Evolutionary conservation across 1,140 invertebrate species (phyloP), one percentile per base, ranked within the genome.

Genomic region (Papilio aristodemus): DNA sequence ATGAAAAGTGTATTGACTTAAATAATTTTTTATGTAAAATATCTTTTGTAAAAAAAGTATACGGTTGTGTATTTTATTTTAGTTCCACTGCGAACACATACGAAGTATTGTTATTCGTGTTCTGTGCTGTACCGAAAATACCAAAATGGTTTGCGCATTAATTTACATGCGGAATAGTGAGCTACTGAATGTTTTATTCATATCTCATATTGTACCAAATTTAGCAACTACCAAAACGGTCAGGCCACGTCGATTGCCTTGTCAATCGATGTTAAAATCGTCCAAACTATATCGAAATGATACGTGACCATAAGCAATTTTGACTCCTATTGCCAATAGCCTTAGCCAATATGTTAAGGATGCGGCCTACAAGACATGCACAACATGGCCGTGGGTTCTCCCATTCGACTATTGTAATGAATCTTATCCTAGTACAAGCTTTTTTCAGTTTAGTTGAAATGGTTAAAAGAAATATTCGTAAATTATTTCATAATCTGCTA

Each of bases 131-230:
- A 19, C n/a, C 32, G 36, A 62, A 62, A 62, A 62, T 62, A 62
- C 59, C 32, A 38, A 62, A 62, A 62, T 36, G 36, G 59, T 38
- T 36, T 36, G 59, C 32, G 32, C 57, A 62, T 62, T 62, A 62
- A 62, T 62, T 62, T 62, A 38, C 59, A 62, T 62, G 17, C 59
- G 32, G 32, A 37, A 62, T 39, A 62, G 27, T 60, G 58, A 60
- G 32, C 59, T 62, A 39, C 59, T 62, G 14, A 62, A 62, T 62
- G 59, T 62, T 62, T 62, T 62, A 60, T 62, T 62, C 59, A 62
- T 62, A 38, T 37, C 36, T 62, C 59, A 62, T 36, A 59, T 36
- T 59, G 25, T 59, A 59, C 32, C 46, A 54, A 54, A 54, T 22
- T 9, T 10, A 17, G 17, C 43, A 14, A 54, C 10, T 54, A 54